Percentiles rank a stretch among this genome's conserved stretches.
These are phyloP conservation scores for Discoglossus pictus DNA, from an alignment of 2,797 vertebrate genomes.

Conservation along the genomic window DNA sequence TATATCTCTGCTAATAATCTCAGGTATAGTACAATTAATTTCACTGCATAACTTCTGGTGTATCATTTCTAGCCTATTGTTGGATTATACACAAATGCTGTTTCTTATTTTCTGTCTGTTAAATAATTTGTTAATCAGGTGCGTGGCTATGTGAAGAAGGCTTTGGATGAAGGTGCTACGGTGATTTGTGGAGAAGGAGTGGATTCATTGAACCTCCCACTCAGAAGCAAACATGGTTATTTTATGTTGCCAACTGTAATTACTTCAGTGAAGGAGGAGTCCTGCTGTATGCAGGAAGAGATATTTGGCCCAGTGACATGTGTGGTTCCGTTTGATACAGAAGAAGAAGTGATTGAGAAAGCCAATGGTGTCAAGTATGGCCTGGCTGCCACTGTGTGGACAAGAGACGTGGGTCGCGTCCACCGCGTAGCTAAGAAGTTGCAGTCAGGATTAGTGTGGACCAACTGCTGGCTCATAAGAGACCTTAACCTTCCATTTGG, in stretches of 20 bases:
- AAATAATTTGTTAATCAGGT: constrained; percentile 70
- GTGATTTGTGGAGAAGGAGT: constrained; percentile 92
- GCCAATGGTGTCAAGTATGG: constrained; percentile 89
- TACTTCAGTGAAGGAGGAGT: constrained; percentile 77
- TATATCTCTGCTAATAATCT: too few relatives aligned
- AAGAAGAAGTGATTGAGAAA: constrained; percentile 85
- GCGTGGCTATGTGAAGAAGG: constrained; percentile 79
- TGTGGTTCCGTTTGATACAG: constrained; percentile 82
- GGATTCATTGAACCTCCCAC: constrained; percentile 75
- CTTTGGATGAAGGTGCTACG: constrained; percentile 80
- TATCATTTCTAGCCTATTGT: too few relatives aligned
- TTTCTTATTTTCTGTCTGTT: too few relatives aligned
- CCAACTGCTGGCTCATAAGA: constrained; percentile 94
- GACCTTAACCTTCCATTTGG: constrained; percentile 96
- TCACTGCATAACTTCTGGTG: too few relatives aligned
- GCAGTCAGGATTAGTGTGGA: constrained; percentile 90
- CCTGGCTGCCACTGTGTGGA: constrained; percentile 88
- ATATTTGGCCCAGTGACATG: constrained; percentile 96
- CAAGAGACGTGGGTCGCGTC: constrained; percentile 77
- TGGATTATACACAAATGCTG: too few relatives aligned
- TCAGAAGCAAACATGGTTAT: constrained; percentile 78
- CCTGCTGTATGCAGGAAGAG: constrained; percentile 93
- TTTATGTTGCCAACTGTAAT: constrained; percentile 91
- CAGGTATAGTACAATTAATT: too few relatives aligned
- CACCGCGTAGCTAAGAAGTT: constrained; percentile 83